Percentiles rank a stretch among this genome's conserved stretches.
Conservation (phyloP, 1,140 invertebrate species). For the Brachionus angularis region DNA sequence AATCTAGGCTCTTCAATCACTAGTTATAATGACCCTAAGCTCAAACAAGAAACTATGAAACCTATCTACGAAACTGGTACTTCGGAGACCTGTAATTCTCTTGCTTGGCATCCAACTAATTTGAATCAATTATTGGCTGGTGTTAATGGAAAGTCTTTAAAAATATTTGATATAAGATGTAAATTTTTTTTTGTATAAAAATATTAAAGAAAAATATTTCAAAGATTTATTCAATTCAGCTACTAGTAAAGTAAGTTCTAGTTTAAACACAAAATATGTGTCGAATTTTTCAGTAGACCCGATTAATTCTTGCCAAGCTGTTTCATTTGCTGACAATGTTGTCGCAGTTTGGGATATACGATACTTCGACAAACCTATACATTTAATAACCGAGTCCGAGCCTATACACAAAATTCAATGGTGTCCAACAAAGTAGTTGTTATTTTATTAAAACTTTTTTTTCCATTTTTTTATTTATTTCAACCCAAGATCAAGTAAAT, state of each 20-base stretch:
- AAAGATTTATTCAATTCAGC: constrained; percentile 59
- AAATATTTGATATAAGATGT: constrained; percentile 87
- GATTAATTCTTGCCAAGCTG: constrained; percentile 68
- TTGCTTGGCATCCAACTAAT: constrained; percentile 75
- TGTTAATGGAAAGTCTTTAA: constrained; percentile 80
- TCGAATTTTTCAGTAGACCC: constrained; percentile 74
- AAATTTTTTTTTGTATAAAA: no score
- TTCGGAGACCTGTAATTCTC: constrained; percentile 75
- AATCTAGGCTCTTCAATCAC: no score
- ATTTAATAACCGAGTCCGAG: constrained; percentile 43
- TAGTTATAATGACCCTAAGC: no score
- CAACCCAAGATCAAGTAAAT: background rate
- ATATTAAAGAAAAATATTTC: constrained; percentile 44
- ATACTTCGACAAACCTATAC: constrained; percentile 77
- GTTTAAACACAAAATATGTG: constrained; percentile 75
- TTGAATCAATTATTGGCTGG: constrained; percentile 73
- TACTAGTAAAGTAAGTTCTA: constrained; percentile 66
- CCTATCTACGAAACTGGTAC: constrained; percentile 59
- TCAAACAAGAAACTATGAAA: constrained; percentile 2
- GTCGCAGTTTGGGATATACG: constrained; percentile 77
- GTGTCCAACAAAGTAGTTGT: constrained; percentile 72
- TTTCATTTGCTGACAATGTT: constrained; percentile 51
- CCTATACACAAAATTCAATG: constrained; percentile 31
- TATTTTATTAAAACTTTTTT: background rate
- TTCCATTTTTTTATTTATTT: background rate